Evolutionary conservation across 2,888 invertebrate genomes (phyloP).

Genomic region (Drosophila merina): DNA sequence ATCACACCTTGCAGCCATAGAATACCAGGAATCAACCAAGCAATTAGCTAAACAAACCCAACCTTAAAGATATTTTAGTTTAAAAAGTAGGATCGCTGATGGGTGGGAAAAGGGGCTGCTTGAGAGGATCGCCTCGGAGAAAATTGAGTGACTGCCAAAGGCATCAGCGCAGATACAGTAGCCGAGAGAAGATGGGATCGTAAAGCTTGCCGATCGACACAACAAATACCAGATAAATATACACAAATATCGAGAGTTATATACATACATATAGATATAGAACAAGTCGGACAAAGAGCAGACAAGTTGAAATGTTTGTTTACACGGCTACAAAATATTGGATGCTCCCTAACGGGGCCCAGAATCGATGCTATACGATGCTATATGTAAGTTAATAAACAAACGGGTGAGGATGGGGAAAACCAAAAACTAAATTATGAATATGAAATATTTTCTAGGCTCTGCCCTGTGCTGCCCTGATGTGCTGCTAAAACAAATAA

Average conservation of each 20-base stretch:
- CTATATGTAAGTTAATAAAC: slow-evolving; percentile 27
- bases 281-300: slow-evolving; percentile 48
- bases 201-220: slow-evolving; percentile 40
- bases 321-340: slow-evolving; percentile 64
- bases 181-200: slow-evolving; percentile 15
- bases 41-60: slow-evolving; percentile 55
- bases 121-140: background rate
- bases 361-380: slow-evolving; percentile 19
- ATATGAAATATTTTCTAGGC: slow-evolving; percentile 26
- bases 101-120: background rate
- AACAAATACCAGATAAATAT: slow-evolving; percentile 25
- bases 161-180: slow-evolving; percentile 45
- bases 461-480: slow-evolving; percentile 3
- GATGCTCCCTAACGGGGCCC: slow-evolving; percentile 56
- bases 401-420: slow-evolving; percentile 2
- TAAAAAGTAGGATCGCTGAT: slow-evolving; percentile 3
- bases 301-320: slow-evolving; percentile 70
- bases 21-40: slow-evolving; percentile 22
- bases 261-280: slow-evolving; percentile 15
- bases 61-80: slow-evolving; percentile 38
- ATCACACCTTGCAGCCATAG: background rate
- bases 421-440: slow-evolving; percentile 35
- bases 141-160: slow-evolving; percentile 45
- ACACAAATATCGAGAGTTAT: slow-evolving; percentile 8
- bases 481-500: slow-evolving; percentile 30